phyloP scores from a whole-genome alignment of 1,140 invertebrate genomes.

The Campoletis sonorensis region DNA sequence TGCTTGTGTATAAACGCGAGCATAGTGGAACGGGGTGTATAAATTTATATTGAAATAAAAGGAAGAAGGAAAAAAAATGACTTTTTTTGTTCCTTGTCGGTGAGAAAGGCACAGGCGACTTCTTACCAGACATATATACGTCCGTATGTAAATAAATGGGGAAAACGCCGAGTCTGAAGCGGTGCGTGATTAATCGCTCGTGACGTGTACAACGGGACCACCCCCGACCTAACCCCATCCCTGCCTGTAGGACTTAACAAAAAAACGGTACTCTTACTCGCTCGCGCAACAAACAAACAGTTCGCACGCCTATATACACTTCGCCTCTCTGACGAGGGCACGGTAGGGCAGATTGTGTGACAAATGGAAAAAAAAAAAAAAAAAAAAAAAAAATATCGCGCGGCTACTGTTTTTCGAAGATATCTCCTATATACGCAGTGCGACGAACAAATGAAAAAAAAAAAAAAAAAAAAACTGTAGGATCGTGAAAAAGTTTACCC shows the following conservation, averaged over 20 bases:
- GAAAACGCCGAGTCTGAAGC: conserved; percentile 24
- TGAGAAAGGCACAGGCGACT: neutral
- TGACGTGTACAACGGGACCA: conserved; percentile 15
- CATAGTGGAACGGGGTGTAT: neutral
- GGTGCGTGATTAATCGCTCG: conserved; percentile 36
- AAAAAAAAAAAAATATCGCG: too few species aligned
- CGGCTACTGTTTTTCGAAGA: too few species aligned
- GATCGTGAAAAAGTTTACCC: too few species aligned
- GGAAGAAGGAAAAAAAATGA: neutral
- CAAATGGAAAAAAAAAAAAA: conserved; percentile 7
- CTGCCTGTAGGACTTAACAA: conserved; percentile 16
- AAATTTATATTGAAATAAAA: neutral
- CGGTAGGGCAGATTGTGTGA: neutral
- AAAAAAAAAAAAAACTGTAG: too few species aligned
- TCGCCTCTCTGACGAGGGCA: neutral
- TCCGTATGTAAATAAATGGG: conserved; percentile 39
- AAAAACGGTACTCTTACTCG: conserved; percentile 10
- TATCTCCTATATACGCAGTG: too few species aligned
- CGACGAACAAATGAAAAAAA: too few species aligned
- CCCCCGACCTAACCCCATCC: neutral
- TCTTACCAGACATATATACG: conserved; percentile 10
- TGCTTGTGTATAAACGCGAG: neutral
- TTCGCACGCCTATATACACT: neutral
- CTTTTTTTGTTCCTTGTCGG: neutral
- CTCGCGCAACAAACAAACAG: neutral